These are phyloP conservation scores for Zootermopsis nevadensis DNA, from an alignment of 2,888 invertebrate species.

Conservation along the genomic window DNA sequence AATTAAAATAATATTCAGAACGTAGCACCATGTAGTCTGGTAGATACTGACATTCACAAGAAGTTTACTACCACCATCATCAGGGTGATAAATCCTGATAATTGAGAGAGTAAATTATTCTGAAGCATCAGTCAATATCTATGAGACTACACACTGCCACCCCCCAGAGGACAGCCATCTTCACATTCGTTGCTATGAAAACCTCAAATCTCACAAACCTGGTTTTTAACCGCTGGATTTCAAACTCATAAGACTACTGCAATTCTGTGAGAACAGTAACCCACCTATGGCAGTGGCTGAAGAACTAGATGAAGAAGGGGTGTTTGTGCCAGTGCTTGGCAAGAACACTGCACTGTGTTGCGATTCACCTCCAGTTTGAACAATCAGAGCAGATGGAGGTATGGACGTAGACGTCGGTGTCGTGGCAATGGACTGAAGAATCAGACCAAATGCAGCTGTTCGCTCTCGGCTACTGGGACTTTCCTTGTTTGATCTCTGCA, in stretches of 20 bases:
- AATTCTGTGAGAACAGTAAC: not conserved
- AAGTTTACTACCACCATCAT: too few species aligned
- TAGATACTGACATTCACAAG: too few species aligned
- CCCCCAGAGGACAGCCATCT: too few species aligned
- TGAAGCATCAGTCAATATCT: too few species aligned
- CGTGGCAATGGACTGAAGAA: constrained; percentile 52
- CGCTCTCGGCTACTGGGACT: constrained; percentile 64
- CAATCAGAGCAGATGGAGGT: not conserved
- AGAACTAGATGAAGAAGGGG: constrained; percentile 23
- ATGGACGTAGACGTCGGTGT: constrained; percentile 14
- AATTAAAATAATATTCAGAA: too few species aligned
- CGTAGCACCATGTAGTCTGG: too few species aligned
- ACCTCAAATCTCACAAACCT: too few species aligned
- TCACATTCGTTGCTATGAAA: too few species aligned
- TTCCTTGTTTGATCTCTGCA: constrained; percentile 59
- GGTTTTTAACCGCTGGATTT: not conserved
- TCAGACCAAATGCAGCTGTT: constrained; percentile 63
- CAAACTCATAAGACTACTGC: not conserved
- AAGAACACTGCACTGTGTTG: constrained; percentile 38
- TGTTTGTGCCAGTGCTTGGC: constrained; percentile 62
- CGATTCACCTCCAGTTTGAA: constrained; percentile 11
- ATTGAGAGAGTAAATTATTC: too few species aligned
- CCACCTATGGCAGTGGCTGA: constrained; percentile 43
- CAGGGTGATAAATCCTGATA: too few species aligned
- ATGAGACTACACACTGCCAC: too few species aligned